phyloP scores from a whole-genome alignment of 2,113 vertebrate species.

The Anhinga anhinga region DNA sequence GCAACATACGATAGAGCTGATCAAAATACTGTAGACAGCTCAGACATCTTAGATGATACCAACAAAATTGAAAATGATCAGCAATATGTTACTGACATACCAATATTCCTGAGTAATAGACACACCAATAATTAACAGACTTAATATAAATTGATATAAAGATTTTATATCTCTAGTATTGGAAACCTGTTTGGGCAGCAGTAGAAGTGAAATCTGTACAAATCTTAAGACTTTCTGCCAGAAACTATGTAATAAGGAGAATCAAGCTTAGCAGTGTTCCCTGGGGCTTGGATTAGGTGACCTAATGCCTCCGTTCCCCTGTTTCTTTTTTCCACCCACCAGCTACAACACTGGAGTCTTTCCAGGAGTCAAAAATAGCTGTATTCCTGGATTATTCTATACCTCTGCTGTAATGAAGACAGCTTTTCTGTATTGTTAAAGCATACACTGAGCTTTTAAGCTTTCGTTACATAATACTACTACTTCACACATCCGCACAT shows the following conservation, averaged over 20 bases:
- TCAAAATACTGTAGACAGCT: neutral
- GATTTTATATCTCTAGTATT: neutral
- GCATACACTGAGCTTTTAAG: neutral
- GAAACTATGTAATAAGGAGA: neutral
- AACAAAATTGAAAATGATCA: neutral
- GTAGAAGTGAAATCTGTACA: neutral
- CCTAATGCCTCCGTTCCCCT: constrained; percentile 31
- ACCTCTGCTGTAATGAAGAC: neutral
- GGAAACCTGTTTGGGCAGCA: neutral
- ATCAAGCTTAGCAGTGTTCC: neutral
- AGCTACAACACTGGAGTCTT: neutral
- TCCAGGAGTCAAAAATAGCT: constrained; percentile 33
- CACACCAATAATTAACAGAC: neutral
- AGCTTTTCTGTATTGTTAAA: neutral
- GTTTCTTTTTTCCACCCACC: neutral
- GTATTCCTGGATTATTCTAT: neutral
- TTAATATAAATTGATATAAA: neutral
- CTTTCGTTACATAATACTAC: neutral
- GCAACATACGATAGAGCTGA: neutral
- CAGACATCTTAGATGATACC: neutral
- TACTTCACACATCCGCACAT: neutral
- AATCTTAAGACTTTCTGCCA: neutral
- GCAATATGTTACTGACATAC: neutral
- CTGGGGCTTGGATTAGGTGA: constrained; percentile 5
- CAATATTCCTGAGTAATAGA: neutral